Conservation (phyloP, 2,888 invertebrate species). For the Neoitamus cyanurus region DNA sequence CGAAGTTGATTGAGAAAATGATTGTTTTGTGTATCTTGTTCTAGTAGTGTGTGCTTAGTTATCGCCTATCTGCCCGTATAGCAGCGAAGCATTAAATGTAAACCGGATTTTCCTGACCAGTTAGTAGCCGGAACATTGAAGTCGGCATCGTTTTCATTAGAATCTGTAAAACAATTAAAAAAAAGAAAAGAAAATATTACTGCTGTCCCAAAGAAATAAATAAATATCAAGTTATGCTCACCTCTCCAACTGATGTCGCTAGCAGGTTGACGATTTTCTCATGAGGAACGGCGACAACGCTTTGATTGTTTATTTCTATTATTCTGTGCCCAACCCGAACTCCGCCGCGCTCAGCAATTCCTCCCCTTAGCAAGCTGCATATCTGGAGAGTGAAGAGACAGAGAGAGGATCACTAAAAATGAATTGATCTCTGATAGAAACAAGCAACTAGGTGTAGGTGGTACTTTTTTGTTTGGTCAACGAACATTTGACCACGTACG, state of each 20-base stretch:
- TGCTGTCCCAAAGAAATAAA: background rate
- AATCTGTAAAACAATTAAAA: too few species aligned
- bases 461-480: too few species aligned
- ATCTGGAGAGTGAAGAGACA: too few species aligned
- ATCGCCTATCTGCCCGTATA: background rate
- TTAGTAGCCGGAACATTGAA: slow-evolving; percentile 98
- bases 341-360: slow-evolving; percentile 98
- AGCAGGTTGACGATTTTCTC: slow-evolving; percentile 99
- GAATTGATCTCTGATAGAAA: too few species aligned
- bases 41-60: slow-evolving; percentile 20
- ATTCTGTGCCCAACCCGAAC: slow-evolving; percentile 99
- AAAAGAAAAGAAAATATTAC: slow-evolving; percentile 57
- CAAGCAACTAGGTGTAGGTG: too few species aligned
- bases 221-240: slow-evolving; percentile 65
- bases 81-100: slow-evolving; percentile 79
- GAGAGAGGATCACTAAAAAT: too few species aligned
- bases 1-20: slow-evolving; percentile 37
- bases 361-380: slow-evolving; percentile 96
- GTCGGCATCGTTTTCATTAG: slow-evolving; percentile 99
- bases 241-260: slow-evolving; percentile 99
- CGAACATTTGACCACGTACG: too few species aligned
- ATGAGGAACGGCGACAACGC: slow-evolving; percentile 99
- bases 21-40: slow-evolving; percentile 43
- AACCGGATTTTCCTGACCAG: slow-evolving; percentile 99
- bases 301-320: slow-evolving; percentile 99